phyloP scores from a whole-genome alignment of 2,113 vertebrate genomes.

The Sialia sialis region DNA sequence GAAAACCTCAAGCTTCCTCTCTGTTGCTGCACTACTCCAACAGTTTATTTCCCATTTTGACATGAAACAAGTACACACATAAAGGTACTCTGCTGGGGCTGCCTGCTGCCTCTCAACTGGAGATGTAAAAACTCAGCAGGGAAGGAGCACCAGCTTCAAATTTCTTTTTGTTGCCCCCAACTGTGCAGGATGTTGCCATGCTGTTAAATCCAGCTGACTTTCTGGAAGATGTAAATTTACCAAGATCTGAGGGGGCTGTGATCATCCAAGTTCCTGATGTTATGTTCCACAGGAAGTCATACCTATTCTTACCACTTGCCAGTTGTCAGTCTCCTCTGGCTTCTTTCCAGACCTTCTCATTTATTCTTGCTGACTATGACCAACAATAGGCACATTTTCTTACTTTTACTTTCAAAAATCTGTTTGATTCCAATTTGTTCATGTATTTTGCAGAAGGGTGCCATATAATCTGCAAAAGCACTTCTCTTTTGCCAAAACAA shows the following conservation, averaged over 20 bases:
- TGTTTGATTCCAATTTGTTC: not conserved
- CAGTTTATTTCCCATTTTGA: conserved; percentile 59
- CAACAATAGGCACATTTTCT: not conserved
- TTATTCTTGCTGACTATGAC: not conserved
- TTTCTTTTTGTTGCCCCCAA: conserved; percentile 47
- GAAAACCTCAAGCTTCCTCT: conserved; percentile 32
- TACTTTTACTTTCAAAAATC: not conserved
- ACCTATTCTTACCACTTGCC: not conserved
- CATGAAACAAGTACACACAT: conserved; percentile 43
- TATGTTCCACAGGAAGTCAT: conserved; percentile 20
- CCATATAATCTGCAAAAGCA: not conserved
- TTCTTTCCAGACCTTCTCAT: conserved; percentile 29
- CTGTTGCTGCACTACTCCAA: not conserved
- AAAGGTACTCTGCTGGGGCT: conserved; percentile 61
- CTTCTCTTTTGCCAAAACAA: not conserved
- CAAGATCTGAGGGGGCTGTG: conserved; percentile 19
- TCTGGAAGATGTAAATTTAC: conserved; percentile 59
- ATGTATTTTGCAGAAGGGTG: not conserved
- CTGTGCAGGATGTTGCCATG: conserved; percentile 55
- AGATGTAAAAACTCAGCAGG: conserved; percentile 62
- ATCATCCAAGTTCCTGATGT: conserved; percentile 36
- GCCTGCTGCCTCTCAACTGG: conserved; percentile 64
- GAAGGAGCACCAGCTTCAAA: conserved; percentile 37
- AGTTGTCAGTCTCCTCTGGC: conserved; percentile 8
- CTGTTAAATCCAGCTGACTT: conserved; percentile 66